Percentiles rank a stretch among this genome's conserved stretches.
phyloP scores from a whole-genome alignment of 2,797 vertebrate genomes.

The Lates japonicus region DNA sequence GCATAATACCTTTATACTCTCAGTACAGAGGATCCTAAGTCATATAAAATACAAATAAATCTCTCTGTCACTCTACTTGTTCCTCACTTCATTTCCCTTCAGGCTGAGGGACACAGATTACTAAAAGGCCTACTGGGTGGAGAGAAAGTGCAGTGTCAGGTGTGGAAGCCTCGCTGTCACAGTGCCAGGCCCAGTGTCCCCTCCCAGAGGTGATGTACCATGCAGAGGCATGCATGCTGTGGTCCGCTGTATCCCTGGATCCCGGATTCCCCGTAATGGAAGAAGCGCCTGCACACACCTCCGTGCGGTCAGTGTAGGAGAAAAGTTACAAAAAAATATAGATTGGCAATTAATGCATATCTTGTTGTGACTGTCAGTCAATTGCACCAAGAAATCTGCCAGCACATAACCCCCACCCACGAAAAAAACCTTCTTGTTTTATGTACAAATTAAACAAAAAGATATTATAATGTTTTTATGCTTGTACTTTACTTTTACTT shows the following conservation, averaged over 20 bases:
- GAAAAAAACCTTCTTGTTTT: no score
- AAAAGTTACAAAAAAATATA: background rate
- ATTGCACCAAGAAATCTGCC: background rate
- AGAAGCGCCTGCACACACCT: slow-evolving; percentile 71
- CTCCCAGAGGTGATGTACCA: slow-evolving; percentile 82
- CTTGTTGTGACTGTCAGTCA: background rate
- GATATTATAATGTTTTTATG: background rate
- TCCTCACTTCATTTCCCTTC: slow-evolving; percentile 2
- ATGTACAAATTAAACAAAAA: background rate
- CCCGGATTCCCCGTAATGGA: slow-evolving; percentile 80
- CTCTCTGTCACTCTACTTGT: background rate
- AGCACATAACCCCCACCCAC: background rate
- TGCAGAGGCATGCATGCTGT: slow-evolving; percentile 92
- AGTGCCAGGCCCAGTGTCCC: slow-evolving; percentile 88
- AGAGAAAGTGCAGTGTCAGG: slow-evolving; percentile 92
- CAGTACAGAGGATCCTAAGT: background rate
- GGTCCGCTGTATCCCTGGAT: slow-evolving; percentile 89
- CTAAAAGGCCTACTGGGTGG: slow-evolving; percentile 95
- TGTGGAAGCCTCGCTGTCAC: slow-evolving; percentile 87
- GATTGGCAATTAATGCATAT: background rate
- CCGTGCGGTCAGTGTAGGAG: slow-evolving; percentile 69
- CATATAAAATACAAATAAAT: background rate
- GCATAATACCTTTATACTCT: background rate
- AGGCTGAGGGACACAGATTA: slow-evolving; percentile 88
- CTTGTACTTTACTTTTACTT: background rate